Base-by-base conservation (phyloP, 2,888 invertebrate species). In the Meiosimyza decipiens region DNA sequence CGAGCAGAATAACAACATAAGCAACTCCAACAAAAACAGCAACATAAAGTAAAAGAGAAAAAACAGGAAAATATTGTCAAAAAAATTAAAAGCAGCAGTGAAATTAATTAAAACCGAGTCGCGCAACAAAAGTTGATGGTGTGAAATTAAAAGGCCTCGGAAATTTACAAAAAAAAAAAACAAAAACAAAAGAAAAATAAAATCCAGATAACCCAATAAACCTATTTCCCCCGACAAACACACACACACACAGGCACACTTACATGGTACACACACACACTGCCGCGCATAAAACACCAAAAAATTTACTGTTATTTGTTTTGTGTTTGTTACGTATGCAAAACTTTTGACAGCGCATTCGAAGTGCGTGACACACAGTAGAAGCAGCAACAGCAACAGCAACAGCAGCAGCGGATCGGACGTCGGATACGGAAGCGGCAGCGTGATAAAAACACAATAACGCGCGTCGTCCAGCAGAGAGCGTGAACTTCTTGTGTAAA, bases 101-200 rank as follows among this genome's bases (percentile, higher is more conserved):
- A 63, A 73, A 68, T 71, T 64, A 59, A 68, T 59, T 64, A 68
- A 73, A 62, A 55, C 50, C 69, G 60, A 70, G 47, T 64, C n/a
- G 28, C 18, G 2, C 40, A 66, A 72, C 71, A 72, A 59, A 55
- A 62, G 73, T 77, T 74, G 71, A 77, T 77, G 77, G 77, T 75
- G 75, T 77, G 73, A 77, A 75, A 77, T 72, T 77, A 72, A 74
- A 75, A 74, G 73, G 74, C 75, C 75, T 77, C 75, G 77, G 77
- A 77, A 75, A 75, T 65, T 71, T 63, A 63, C 18, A n/a, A 22
- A 22, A 33, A 22, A 68, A 51, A n/a, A 63, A 18, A 33, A n/a
- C 18, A n/a, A 63, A 66, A 62, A 40, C 28, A 60, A 55, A 60
- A n/a, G n/a, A n/a, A n/a, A 49, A 67, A 60, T 12, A 16, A 33